Evolutionary conservation across 2,888 invertebrate species (phyloP).

Genomic region (Hirtodrosophila histrioides): DNA sequence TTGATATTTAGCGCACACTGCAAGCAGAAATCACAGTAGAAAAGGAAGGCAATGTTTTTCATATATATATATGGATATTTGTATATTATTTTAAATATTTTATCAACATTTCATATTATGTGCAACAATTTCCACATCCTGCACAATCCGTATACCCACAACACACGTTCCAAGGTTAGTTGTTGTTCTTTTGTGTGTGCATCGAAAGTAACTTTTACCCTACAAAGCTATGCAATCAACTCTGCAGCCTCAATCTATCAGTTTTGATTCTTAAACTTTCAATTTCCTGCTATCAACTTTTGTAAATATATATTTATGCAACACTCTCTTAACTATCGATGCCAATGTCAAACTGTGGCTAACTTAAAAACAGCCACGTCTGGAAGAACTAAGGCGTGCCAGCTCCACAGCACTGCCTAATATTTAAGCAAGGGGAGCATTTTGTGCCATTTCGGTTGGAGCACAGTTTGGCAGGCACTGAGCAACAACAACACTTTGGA

Average conservation of each 20-base stretch:
- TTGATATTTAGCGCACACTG: conserved; percentile 31
- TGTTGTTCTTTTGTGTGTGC: conserved; percentile 17
- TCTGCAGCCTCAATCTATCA: conserved; percentile 3
- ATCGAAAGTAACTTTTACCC: conserved; percentile 25
- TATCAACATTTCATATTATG: conserved; percentile 43
- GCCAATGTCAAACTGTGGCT: conserved; percentile 37
- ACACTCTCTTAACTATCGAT: conserved; percentile 25
- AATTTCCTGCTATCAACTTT: conserved; percentile 61
- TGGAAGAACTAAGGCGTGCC: conserved; percentile 33
- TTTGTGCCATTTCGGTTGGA: conserved; percentile 66
- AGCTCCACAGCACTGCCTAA: conserved; percentile 59
- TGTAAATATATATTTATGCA: conserved; percentile 82
- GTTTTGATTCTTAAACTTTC: conserved; percentile 27
- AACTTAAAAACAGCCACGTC: conserved; percentile 53
- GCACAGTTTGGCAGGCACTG: conserved; percentile 49
- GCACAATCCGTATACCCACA: not conserved
- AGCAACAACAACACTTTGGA: conserved; percentile 7
- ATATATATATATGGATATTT: conserved; percentile 26
- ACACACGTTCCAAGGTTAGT: conserved; percentile 11
- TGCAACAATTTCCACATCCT: conserved; percentile 17
- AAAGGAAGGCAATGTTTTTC: conserved; percentile 28
- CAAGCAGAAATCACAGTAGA: conserved; percentile 24
- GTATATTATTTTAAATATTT: conserved; percentile 21
- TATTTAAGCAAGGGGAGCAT: conserved; percentile 66
- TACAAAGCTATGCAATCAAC: not conserved